A percentile compares a stretch with the other conserved stretches of the same genome.
Conservation (phyloP, 2,797 vertebrate genomes). For the Crypturellus tataupa region DNA sequence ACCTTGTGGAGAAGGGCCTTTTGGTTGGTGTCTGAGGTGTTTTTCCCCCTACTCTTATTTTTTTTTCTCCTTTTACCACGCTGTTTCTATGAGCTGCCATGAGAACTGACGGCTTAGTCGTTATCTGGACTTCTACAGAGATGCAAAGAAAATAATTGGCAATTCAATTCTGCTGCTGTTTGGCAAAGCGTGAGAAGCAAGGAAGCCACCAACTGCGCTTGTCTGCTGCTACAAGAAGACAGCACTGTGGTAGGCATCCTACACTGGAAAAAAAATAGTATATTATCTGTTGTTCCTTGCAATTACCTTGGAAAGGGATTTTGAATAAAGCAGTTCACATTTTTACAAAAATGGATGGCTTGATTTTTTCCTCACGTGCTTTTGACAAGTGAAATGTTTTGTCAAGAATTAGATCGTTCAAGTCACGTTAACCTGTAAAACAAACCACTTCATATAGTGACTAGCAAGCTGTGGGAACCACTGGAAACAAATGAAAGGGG, state of each 20-base stretch:
- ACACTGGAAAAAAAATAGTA: neutral
- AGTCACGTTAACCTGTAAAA: slow-evolving; percentile 41
- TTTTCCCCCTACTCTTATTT: neutral
- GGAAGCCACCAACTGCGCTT: accelerated
- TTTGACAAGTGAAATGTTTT: neutral
- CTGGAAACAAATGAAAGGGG: slow-evolving; percentile 44
- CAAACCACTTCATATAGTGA: neutral
- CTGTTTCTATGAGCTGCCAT: neutral
- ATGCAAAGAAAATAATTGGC: neutral
- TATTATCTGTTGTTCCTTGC: neutral
- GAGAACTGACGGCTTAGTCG: neutral
- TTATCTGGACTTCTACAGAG: neutral
- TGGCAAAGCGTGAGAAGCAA: neutral
- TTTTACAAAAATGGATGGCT: slow-evolving; percentile 38
- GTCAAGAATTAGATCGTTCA: slow-evolving; percentile 2
- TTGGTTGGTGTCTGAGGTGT: neutral
- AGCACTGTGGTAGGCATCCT: accelerated
- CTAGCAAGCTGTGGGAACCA: slow-evolving; percentile 22
- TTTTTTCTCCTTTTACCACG: neutral
- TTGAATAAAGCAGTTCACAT: neutral
- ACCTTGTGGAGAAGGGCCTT: neutral
- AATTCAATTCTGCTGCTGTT: neutral
- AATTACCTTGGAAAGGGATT: neutral
- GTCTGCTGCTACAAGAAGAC: neutral
- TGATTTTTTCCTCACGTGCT: neutral